These are phyloP conservation scores for Oncorhynchus nerka DNA, from an alignment of 2,113 vertebrate genomes.

Conservation along the genomic window DNA sequence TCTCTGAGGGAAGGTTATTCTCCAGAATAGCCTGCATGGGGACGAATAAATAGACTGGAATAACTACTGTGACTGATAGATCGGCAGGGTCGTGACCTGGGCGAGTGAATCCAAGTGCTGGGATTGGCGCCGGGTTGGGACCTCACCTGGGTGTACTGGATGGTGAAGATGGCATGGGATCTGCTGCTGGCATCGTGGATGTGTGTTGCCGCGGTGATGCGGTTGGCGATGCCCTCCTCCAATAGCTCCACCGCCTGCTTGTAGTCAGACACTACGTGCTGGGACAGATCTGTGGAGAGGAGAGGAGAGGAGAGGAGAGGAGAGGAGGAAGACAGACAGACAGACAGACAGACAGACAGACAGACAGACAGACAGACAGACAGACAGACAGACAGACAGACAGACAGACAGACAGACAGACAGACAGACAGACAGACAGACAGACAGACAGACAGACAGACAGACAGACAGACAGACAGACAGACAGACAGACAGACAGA, in stretches of 20 bases:
- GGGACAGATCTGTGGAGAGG: conserved; percentile 82
- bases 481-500: neutral
- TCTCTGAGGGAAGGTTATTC: conserved; percentile 91
- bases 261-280: conserved; percentile 89
- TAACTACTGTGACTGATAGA: no score
- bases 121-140: conserved; percentile 61
- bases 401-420: no score
- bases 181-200: conserved; percentile 95
- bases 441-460: no score
- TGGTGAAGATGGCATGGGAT: conserved; percentile 96
- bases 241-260: conserved; percentile 89
- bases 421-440: no score
- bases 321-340: no score
- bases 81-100: neutral
- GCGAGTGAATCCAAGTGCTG: neutral
- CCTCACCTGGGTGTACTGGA: conserved; percentile 90
- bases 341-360: no score
- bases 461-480: no score
- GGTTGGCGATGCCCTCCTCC: conserved; percentile 93
- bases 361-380: no score
- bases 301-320: no score
- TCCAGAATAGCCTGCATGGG: conserved; percentile 82
- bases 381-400: no score
- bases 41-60: neutral
- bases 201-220: conserved; percentile 95